Evolutionary conservation across 2,113 vertebrate genomes (phyloP), one percentile per base, ranked within the genome.

Genomic region (Trichomycterus rosablanca): DNA sequence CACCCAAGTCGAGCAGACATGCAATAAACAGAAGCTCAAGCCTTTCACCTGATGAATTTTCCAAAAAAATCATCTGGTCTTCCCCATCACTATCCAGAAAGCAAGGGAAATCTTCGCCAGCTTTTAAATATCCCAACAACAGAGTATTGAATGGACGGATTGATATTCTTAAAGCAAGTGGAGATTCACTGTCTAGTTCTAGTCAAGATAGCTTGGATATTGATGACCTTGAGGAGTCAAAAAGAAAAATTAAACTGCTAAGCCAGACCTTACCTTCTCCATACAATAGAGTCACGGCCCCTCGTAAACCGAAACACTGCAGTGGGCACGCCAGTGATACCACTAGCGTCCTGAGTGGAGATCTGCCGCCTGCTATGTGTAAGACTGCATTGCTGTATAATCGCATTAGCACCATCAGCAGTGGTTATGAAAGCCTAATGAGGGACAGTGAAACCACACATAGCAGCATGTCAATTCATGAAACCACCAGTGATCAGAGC

Each of bases 301-400:
- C 96, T 0, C 86, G 93, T 30, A 81, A 79, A 44, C 94, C 96
- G 0, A 90, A 91, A 61, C 91, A 89, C 74, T 87, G 89, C 74
- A 97, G 93, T 0, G 96, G 93, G 1, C 93, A 99, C 0, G 90
- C 91, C 0, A 99, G 96, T 0, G 96, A 98, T 82, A 95, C 93
- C 79, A 99, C 95, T 70, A 99, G 96, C 1, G 91, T 99, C 45
- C 78, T 99, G 66, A 99, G 96, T 0, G 96, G 96, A 4, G 96
- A 98, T 76, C 79, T 99, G 16, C 96, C 96, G 0, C 96, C 96
- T 0, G 96, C 96, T 67, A 99, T 98, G 96, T 94, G 94, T 20
- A 96, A 95, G 80, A 97, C 96, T 0, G 89, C 94, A 0, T 83
- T 99, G 20, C 90, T 97, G 59, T 97, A 95, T 59, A 93, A 93